These are phyloP conservation scores for Pheosia tremula DNA, from an alignment of 2,888 invertebrate species.

Conservation along the genomic window DNA sequence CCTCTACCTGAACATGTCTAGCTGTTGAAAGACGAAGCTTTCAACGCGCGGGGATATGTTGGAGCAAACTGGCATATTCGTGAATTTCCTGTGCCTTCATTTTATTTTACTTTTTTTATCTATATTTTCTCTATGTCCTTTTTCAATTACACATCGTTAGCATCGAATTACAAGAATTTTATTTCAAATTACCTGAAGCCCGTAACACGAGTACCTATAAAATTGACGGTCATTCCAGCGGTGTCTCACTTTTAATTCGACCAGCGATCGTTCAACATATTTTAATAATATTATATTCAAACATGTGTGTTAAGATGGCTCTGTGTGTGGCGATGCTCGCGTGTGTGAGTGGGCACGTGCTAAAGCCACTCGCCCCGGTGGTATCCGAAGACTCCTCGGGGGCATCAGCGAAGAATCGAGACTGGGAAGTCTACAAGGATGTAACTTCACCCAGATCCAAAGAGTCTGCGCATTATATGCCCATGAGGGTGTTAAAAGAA, in stretches of 20 bases:
- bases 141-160: too few species aligned
- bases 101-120: too few species aligned
- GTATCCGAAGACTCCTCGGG: conserved; percentile 37
- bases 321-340: conserved; percentile 30
- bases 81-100: too few species aligned
- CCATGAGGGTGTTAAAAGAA: conserved; percentile 9
- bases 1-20: too few species aligned
- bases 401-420: conserved; percentile 31
- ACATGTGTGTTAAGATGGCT: conserved; percentile 30
- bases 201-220: neutral
- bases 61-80: too few species aligned
- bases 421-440: conserved; percentile 17
- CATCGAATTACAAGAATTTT: too few species aligned
- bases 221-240: neutral
- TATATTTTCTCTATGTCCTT: too few species aligned
- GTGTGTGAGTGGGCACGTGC: conserved; percentile 30
- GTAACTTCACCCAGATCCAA: conserved; percentile 9
- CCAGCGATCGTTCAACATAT: neutral
- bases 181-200: too few species aligned
- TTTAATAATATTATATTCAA: conserved; percentile 26
- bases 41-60: too few species aligned
- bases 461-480: conserved; percentile 8
- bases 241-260: neutral
- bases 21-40: too few species aligned
- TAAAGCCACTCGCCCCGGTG: conserved; percentile 25